Evolutionary conservation across 2,888 invertebrate species (phyloP), one percentile per base, ranked within the genome.

Genomic region (Resseliella maxima): DNA sequence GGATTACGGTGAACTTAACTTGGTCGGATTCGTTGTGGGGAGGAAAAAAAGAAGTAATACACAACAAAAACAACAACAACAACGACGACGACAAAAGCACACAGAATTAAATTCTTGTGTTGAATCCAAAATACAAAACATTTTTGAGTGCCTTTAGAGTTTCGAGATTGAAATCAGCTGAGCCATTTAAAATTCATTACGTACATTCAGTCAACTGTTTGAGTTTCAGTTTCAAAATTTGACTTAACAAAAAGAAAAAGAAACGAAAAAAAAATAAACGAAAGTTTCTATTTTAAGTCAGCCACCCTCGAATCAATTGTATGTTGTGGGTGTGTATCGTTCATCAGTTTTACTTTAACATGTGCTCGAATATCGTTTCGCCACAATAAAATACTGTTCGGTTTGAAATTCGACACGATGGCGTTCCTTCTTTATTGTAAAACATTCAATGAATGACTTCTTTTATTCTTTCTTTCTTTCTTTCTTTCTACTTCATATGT

Each of bases 151-250:
- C n/a, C n/a, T n/a, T n/a, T n/a, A n/a, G n/a, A n/a, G n/a, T n/a
- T n/a, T n/a, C n/a, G n/a, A n/a, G n/a, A 59, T 27, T 59, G 24
- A 27, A 59, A 59, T 59, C 59, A 59, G 59, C 59, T 59, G 24
- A 24, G 59, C n/a, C n/a, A n/a, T n/a, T n/a, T n/a, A n/a, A n/a
- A n/a, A n/a, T 59, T 5, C 41, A 41, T 41, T 41, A 41, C n/a
- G n/a, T n/a, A n/a, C n/a, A n/a, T n/a, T n/a, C n/a, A n/a, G n/a
- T n/a, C n/a, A n/a, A n/a, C n/a, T n/a, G n/a, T n/a, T n/a, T n/a
- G n/a, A n/a, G n/a, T n/a, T n/a, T n/a, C n/a, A n/a, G n/a, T n/a
- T n/a, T n/a, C n/a, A n/a, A n/a, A n/a, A n/a, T n/a, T n/a, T n/a
- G n/a, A n/a, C n/a, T n/a, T n/a, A n/a, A n/a, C n/a, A 41, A 41